Evolutionary conservation across 2,797 vertebrate species (phyloP), one percentile per base, ranked within the genome.

Genomic region (Podargus strigoides): DNA sequence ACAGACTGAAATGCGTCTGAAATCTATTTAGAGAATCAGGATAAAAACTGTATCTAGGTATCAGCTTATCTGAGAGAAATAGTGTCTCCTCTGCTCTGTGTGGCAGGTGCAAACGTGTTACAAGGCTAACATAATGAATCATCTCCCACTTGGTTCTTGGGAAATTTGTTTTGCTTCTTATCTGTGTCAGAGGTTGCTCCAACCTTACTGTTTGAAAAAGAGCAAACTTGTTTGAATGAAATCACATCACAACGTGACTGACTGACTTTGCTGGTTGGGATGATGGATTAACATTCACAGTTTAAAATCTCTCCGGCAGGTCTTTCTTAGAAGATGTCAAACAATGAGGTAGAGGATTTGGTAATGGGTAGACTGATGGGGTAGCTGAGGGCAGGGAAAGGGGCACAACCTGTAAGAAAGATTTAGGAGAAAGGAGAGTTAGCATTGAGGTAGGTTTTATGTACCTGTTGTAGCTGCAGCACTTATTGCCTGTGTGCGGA

Each of bases 401-500:
- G 90, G 85, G 53, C 73, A 63, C 52, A 70, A 62, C 97, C 97
- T 98, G 97, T 13, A 97, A 96, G 83, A 59, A 96, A 97, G 87
- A 93, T 53, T 84, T 76, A 44, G 82, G 85, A 89, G 78, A 95
- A 74, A 94, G 15, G 19, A 17, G 30, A 7, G 56, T 97, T 95
- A 97, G 86, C 34, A 32, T 8, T 37, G 87, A 94, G 92, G 75
- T 59, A 95, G 26, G 44, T 8, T 67, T 55, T 17, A 39, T 97
- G 95, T 99, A 99, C 99, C 99, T 99, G 99, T 99, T 85, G 98
- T 98, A 88, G 98, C 98, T 88, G 99, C 98, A 97, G 98, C 95
- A 97, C 98, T 99, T 98, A 99, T 93, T 73, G 98, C 98, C 90
- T 97, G 97, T 34, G 98, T 98, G 97, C 97, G 96, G 94, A 98